These are phyloP conservation scores for Tetragonula clypearis DNA, from an alignment of 1,140 invertebrate species.

Conservation along the genomic window DNA sequence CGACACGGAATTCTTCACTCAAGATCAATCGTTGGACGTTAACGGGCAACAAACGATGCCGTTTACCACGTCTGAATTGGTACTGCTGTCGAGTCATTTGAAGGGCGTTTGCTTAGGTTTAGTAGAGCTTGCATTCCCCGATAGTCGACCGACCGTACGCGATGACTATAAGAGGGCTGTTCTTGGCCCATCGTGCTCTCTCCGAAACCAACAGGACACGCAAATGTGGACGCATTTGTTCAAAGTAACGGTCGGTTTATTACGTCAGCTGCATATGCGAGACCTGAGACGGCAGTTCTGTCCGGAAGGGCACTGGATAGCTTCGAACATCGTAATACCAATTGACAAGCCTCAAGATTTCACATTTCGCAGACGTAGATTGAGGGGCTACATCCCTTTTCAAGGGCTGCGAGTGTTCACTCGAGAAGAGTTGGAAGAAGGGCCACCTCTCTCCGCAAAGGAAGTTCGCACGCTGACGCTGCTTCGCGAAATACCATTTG, in stretches of 20 bases:
- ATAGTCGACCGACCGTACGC: constrained; percentile 84
- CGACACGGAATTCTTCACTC: constrained; percentile 91
- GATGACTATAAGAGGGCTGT: constrained; percentile 80
- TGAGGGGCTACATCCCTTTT: constrained; percentile 85
- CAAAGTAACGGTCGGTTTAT: constrained; percentile 84
- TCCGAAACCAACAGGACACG: constrained; percentile 77
- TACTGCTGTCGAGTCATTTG: constrained; percentile 86
- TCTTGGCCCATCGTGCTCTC: constrained; percentile 71
- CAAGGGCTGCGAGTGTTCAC: constrained; percentile 84
- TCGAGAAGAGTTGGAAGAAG: constrained; percentile 86
- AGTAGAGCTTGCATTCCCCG: constrained; percentile 95
- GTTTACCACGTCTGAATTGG: constrained; percentile 85
- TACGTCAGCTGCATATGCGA: constrained; percentile 91
- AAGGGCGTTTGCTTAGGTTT: constrained; percentile 93
- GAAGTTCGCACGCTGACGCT: constrained; percentile 94
- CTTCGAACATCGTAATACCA: constrained; percentile 86
- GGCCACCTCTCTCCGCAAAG: constrained; percentile 92
- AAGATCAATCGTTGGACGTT: constrained; percentile 59
- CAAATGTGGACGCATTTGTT: constrained; percentile 83
- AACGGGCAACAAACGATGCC: constrained; percentile 82
- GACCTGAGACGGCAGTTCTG: constrained; percentile 91
- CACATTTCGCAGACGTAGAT: constrained; percentile 82
- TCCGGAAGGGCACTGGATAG: constrained; percentile 90
- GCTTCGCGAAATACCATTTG: constrained; percentile 95
- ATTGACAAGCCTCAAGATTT: constrained; percentile 85